A percentile compares a stretch with the other conserved stretches of the same genome.
Evolutionary conservation across 2,888 invertebrate species (phyloP).

Genomic region (Eucera pruinosa): DNA sequence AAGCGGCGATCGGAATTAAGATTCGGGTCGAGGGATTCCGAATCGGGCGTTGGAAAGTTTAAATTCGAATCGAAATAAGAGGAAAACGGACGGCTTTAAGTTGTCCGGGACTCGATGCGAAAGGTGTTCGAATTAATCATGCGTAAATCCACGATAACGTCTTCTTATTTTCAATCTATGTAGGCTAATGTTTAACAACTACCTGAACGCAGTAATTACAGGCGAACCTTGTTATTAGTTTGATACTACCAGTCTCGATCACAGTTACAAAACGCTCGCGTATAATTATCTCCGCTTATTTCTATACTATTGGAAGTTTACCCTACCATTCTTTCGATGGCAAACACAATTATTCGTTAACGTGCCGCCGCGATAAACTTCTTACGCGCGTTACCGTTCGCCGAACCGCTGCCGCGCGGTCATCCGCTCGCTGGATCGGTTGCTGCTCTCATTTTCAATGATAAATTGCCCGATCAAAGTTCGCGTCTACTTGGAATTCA

Average conservation of each 20-base stretch:
- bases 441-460: conserved; percentile 24
- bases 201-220: conserved; percentile 51
- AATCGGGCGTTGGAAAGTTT: too few species aligned
- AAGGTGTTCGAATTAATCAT: conserved; percentile 25
- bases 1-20: too few species aligned
- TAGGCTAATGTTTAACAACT: conserved; percentile 58
- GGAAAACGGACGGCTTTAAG: background rate
- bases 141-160: conserved; percentile 41
- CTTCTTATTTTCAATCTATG: conserved; percentile 50
- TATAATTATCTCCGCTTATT: conserved; percentile 60
- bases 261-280: conserved; percentile 53
- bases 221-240: conserved; percentile 64
- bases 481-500: conserved; percentile 11
- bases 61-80: background rate
- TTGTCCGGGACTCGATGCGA: background rate
- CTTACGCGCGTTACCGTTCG: background rate
- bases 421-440: background rate
- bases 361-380: conserved; percentile 13
- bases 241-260: conserved; percentile 46
- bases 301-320: conserved; percentile 12
- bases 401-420: background rate
- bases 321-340: background rate
- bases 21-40: too few species aligned
- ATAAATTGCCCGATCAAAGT: conserved; percentile 29
- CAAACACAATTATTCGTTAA: conserved; percentile 21